Conservation (phyloP, 1,140 invertebrate species). For the Polyergus mexicanus region DNA sequence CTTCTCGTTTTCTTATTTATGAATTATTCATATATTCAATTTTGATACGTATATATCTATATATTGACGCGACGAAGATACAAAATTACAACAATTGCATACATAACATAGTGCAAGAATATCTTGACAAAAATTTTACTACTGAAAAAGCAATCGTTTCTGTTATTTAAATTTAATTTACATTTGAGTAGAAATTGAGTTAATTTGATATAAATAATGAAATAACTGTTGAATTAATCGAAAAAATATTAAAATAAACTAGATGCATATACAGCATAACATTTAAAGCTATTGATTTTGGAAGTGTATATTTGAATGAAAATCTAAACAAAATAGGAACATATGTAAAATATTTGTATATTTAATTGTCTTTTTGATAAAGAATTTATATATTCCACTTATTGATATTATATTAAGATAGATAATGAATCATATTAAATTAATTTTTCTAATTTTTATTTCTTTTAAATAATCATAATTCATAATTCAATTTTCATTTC, state of each 20-base stretch:
- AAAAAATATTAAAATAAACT: background rate
- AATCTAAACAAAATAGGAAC: background rate
- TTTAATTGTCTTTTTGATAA: background rate
- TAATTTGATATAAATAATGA: background rate
- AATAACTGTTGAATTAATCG: background rate
- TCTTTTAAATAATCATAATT: background rate
- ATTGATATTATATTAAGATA: background rate
- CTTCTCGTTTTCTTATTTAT: conserved; percentile 3
- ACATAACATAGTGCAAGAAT: background rate
- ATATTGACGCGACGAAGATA: background rate
- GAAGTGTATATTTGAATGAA: conserved; percentile 2
- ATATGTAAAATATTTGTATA: background rate
- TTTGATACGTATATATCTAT: background rate
- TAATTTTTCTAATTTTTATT: background rate
- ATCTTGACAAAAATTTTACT: background rate
- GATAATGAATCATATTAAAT: background rate
- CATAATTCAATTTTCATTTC: background rate
- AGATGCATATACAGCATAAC: too few relatives aligned
- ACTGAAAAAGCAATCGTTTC: background rate
- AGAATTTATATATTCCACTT: background rate
- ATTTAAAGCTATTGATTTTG: background rate
- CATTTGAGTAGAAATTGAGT: background rate
- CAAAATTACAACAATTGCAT: conserved; percentile 11
- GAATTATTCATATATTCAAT: background rate
- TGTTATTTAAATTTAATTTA: conserved; percentile 8